Conservation (phyloP, 1,140 invertebrate genomes). For the Hesperophylax magnus region DNA sequence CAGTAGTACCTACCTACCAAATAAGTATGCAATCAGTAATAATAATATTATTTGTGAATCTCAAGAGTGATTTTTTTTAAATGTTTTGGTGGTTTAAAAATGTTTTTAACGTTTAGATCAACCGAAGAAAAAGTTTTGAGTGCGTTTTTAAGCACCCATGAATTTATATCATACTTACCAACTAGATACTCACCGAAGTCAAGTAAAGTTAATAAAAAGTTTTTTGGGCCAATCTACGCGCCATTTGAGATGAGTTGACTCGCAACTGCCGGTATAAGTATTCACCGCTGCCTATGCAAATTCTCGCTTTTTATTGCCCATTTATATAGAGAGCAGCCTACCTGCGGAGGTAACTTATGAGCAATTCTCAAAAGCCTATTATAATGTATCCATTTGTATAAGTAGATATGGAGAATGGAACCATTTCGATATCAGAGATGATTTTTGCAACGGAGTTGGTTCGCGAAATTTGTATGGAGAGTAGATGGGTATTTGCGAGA, state of each 20-base stretch:
- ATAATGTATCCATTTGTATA: slow-evolving; percentile 18
- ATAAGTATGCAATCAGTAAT: no score
- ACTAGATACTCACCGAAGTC: neutral
- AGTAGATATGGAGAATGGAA: neutral
- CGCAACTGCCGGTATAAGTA: slow-evolving; percentile 8
- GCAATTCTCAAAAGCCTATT: slow-evolving; percentile 50
- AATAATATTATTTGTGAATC: no score
- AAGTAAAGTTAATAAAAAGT: slow-evolving; percentile 21
- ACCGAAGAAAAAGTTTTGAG: no score
- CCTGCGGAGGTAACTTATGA: slow-evolving; percentile 45
- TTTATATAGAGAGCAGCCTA: slow-evolving; percentile 50
- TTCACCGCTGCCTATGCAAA: slow-evolving; percentile 52
- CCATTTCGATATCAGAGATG: no score
- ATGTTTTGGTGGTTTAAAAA: no score
- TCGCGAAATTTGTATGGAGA: neutral
- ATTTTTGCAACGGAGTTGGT: neutral
- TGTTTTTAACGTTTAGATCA: no score
- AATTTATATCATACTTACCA: no score
- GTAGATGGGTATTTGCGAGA: neutral
- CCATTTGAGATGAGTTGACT: slow-evolving; percentile 24
- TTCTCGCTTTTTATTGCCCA: slow-evolving; percentile 53
- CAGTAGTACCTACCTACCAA: no score
- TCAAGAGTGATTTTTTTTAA: no score
- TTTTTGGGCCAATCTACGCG: slow-evolving; percentile 14
- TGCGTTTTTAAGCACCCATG: no score